Evolutionary conservation across 2,113 vertebrate genomes (phyloP), one percentile per base, ranked within the genome.

Genomic region (Pangasianodon hypophthalmus): DNA sequence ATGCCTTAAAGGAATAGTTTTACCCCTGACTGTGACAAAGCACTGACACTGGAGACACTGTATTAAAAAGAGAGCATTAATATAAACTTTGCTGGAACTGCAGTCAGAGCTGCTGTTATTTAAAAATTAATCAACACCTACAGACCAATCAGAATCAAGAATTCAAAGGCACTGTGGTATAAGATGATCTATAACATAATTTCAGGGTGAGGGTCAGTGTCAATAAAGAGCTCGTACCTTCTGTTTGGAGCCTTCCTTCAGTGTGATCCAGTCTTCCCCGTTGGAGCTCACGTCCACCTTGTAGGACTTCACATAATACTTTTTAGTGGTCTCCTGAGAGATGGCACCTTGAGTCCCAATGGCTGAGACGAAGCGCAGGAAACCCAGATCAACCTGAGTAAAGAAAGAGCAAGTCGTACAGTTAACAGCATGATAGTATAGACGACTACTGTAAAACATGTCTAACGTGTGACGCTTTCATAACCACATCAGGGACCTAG

Each of bases 211-310:
- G 9, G 24, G 14, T 44, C 16, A 48, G 64, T 21, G 4, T 60
- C 9, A 10, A 29, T 7, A 62, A 46, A 37, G 41, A 37, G 19
- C 13, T 89, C 1, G 1, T 90, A 99, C 98, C 89, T 97, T 96
- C 93, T 97, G 96, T 85, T 98, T 99, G 88, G 96, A 97, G 92
- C 96, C 98, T 88, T 99, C 98, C 93, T 99, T 99, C 90, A 99
- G 91, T 32, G 98, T 97, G 94, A 99, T 98, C 98, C 98, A 99
- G 95, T 99, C 98, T 89, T 99, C 98, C 81, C 98, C 98, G 0
- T 98, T 99, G 69, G 98, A 99, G 94, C 98, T 99, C 80, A 99
- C 96, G 19, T 99, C 98, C 41, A 99, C 96, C 52, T 97, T 98
- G 92, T 99, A 99, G 2, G 96, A 94, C 93, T 97, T 98, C 92